phyloP scores from a whole-genome alignment of 2,888 invertebrate genomes.

The Calliphora vomitoria region DNA sequence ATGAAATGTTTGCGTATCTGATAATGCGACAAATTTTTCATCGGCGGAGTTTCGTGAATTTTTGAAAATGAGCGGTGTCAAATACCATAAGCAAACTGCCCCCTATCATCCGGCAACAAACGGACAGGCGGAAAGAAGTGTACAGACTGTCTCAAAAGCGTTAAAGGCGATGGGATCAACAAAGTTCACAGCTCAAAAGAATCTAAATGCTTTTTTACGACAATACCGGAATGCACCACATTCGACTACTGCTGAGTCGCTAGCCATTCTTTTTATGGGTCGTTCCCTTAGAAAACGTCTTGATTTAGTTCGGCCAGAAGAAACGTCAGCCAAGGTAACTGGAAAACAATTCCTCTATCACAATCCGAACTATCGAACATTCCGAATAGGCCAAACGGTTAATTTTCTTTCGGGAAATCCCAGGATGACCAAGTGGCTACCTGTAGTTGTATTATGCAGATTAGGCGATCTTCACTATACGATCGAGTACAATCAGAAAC shows the following conservation, averaged over 20 bases:
- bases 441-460: neutral
- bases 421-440: slow-evolving; percentile 21
- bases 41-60: slow-evolving; percentile 55
- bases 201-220: slow-evolving; percentile 48
- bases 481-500: slow-evolving; percentile 7
- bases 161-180: neutral
- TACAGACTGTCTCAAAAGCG: slow-evolving; percentile 35
- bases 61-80: neutral
- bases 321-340: neutral
- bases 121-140: slow-evolving; percentile 45
- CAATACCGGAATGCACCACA: slow-evolving; percentile 57
- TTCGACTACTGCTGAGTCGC: slow-evolving; percentile 56
- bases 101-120: slow-evolving; percentile 38
- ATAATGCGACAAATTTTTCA: slow-evolving; percentile 75
- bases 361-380: slow-evolving; percentile 4
- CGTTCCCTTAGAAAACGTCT: slow-evolving; percentile 56
- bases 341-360: neutral
- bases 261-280: slow-evolving; percentile 58
- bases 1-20: slow-evolving; percentile 75
- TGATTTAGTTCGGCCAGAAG: slow-evolving; percentile 60
- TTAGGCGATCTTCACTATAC: slow-evolving; percentile 5
- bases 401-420: neutral
- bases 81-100: slow-evolving; percentile 28
- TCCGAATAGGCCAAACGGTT: neutral
- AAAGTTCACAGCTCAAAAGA: no score